Evolutionary conservation across 2,113 vertebrate genomes (phyloP).

Genomic region (Gnathonemus echidnorhynchus): DNA sequence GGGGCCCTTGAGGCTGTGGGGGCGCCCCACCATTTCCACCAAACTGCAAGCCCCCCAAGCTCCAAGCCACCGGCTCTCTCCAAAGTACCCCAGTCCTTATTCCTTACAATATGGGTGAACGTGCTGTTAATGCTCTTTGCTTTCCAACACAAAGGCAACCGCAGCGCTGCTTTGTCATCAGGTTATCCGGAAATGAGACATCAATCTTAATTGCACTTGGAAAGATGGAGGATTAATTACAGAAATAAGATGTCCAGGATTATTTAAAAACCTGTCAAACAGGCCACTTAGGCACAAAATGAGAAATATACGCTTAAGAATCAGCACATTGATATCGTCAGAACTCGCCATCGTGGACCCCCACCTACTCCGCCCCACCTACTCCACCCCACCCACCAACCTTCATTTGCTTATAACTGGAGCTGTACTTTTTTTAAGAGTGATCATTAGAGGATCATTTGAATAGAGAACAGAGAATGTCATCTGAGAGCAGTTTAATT

Average conservation of each 20-base stretch:
- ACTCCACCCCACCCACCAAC: background rate
- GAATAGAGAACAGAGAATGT: background rate
- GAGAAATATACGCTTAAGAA: background rate
- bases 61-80: background rate
- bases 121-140: background rate
- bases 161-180: background rate
- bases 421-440: background rate
- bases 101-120: background rate
- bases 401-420: background rate
- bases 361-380: background rate
- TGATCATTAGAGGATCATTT: background rate
- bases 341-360: background rate
- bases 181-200: background rate
- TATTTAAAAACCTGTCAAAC: background rate
- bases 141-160: background rate
- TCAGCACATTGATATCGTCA: background rate
- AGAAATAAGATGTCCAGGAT: background rate
- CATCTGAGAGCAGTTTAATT: background rate
- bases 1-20: slow-evolving; percentile 39
- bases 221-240: background rate
- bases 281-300: background rate
- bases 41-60: background rate
- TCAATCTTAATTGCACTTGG: slow-evolving; percentile 6
- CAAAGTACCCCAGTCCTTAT: background rate
- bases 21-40: background rate